Evolutionary conservation across 2,113 vertebrate species (phyloP).

Genomic region (Hypomesus transpacificus): DNA sequence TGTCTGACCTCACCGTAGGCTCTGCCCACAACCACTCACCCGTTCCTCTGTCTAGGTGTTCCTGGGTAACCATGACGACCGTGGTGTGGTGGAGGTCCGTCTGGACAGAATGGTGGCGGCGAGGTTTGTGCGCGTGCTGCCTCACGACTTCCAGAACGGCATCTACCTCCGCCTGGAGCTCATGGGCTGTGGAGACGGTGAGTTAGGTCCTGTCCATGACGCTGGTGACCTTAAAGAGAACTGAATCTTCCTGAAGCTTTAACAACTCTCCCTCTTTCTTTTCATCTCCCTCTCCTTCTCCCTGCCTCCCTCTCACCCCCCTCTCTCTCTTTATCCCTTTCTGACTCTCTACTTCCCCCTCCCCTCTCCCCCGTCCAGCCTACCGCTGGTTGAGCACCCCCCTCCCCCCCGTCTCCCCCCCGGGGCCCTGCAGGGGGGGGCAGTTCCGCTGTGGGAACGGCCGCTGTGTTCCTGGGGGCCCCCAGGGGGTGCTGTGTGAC

Average conservation of each 20-base stretch:
- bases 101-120: slow-evolving; percentile 75
- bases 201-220: neutral
- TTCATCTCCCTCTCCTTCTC: neutral
- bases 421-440: slow-evolving; percentile 49
- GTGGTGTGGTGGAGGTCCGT: slow-evolving; percentile 49
- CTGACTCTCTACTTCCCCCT: neutral
- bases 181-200: slow-evolving; percentile 81
- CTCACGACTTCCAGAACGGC: slow-evolving; percentile 66
- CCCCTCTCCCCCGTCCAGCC: slow-evolving; percentile 26
- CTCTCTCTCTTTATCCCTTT: neutral
- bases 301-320: neutral
- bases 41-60: slow-evolving; percentile 64
- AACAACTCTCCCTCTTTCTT: neutral
- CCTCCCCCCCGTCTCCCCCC: slow-evolving; percentile 4
- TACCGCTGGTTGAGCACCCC: slow-evolving; percentile 35
- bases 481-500: slow-evolving; percentile 67
- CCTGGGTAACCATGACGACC: slow-evolving; percentile 62
- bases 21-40: neutral
- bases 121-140: slow-evolving; percentile 76
- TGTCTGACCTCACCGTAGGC: no score
- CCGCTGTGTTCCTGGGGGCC: slow-evolving; percentile 67
- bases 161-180: slow-evolving; percentile 76
- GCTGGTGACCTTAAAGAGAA: no score
- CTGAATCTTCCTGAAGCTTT: no score
- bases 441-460: slow-evolving; percentile 73